phyloP scores from a whole-genome alignment of 2,888 invertebrate species.

The Pediacus dermestoides region DNA sequence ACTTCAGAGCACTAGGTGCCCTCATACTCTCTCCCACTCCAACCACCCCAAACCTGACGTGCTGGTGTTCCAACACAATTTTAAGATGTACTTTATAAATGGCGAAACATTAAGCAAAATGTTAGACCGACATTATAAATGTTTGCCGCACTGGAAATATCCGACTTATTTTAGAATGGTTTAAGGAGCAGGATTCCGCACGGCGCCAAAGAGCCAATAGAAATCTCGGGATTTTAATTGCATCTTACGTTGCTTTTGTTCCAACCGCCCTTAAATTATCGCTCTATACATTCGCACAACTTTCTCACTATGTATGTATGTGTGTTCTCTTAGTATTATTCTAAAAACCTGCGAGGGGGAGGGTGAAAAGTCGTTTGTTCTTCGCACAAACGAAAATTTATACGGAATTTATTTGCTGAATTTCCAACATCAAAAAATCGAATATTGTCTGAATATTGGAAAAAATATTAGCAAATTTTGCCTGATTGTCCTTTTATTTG shows the following conservation, averaged over 20 bases:
- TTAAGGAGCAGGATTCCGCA: conserved; percentile 34
- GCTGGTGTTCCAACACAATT: conserved; percentile 27
- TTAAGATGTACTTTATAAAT: conserved; percentile 40
- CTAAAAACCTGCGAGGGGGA: no score
- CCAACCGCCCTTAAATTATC: conserved; percentile 47
- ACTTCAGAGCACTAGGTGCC: conserved; percentile 15
- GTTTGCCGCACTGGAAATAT: conserved; percentile 32
- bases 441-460: no score
- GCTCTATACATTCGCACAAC: conserved; percentile 28
- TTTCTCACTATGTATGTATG: no score
- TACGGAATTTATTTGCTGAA: no score
- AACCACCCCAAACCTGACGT: conserved; percentile 29
- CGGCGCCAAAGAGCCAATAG: conserved; percentile 41
- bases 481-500: no score
- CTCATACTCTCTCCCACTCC: conserved; percentile 9
- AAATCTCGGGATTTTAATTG: conserved; percentile 52
- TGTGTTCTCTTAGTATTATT: no score
- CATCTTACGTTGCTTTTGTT: conserved; percentile 52
- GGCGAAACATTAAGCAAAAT: conserved; percentile 45
- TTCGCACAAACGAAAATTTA: no score
- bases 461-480: no score
- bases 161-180: conserved; percentile 33
- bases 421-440: no score
- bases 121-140: conserved; percentile 37
- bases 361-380: no score